Evolutionary conservation across 64 coral and sea anemone genomes (phyloP).

Genomic region (Pocillopora damicornis): DNA sequence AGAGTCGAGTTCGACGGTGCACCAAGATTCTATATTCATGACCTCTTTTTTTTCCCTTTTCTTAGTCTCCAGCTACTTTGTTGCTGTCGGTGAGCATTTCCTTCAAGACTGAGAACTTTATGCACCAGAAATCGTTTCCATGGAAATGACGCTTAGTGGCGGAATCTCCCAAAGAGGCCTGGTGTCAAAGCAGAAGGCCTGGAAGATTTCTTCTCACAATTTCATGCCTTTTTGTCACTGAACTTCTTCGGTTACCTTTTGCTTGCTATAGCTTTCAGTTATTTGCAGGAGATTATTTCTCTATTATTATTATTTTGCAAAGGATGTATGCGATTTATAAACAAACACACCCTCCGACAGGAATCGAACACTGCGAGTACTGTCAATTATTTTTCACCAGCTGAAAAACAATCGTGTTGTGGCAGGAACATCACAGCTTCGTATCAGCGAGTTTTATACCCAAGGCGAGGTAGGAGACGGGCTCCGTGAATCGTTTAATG

Average conservation of each 20-base stretch:
- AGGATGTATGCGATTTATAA: constrained; percentile 96
- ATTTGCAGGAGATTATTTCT: too few species aligned
- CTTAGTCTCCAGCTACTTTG: too few species aligned
- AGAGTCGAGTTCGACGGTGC: constrained; percentile 81
- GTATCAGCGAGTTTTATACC: constrained; percentile 72
- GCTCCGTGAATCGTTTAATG: not conserved
- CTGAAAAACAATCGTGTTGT: constrained; percentile 86
- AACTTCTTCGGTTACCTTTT: too few species aligned
- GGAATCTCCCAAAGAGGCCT: not conserved
- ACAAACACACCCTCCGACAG: constrained; percentile 87
- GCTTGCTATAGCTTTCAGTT: too few species aligned
- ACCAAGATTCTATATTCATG: constrained; percentile 93
- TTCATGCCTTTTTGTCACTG: too few species aligned
- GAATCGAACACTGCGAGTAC: constrained; percentile 76
- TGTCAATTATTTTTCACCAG: constrained; percentile 76
- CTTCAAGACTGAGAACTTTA: too few species aligned
- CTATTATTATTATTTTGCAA: too few species aligned
- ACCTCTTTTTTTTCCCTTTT: too few species aligned
- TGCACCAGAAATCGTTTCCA: not conserved
- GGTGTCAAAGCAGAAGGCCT: not conserved
- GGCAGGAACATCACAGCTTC: constrained; percentile 75
- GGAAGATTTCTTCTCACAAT: not conserved
- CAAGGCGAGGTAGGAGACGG: constrained; percentile 52
- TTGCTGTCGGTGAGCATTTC: too few species aligned
- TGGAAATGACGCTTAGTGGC: not conserved